These are phyloP conservation scores for Sebastes hopkinsi DNA, from an alignment of 2,797 vertebrate genomes.

Conservation along the genomic window DNA sequence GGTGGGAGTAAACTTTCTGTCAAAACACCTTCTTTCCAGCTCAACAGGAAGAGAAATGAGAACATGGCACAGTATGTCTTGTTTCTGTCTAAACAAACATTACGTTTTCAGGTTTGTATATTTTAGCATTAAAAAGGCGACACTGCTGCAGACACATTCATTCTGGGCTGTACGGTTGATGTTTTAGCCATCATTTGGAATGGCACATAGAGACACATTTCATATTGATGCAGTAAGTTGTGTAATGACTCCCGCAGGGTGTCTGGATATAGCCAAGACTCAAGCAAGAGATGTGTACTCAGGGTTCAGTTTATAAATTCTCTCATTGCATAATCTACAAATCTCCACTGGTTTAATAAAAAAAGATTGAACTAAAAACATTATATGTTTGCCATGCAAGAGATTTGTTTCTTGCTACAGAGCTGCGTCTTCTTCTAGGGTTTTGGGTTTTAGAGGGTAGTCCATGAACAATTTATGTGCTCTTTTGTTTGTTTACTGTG, in stretches of 20 bases:
- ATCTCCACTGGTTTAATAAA: slow-evolving; percentile 25
- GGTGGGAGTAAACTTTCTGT: not conserved
- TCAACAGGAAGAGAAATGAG: slow-evolving; percentile 29
- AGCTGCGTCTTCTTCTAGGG: slow-evolving; percentile 38
- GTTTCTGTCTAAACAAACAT: slow-evolving; percentile 45
- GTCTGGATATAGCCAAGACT: slow-evolving; percentile 17
- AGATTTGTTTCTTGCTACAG: slow-evolving; percentile 37
- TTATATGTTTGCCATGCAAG: slow-evolving; percentile 14
- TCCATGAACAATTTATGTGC: slow-evolving; percentile 77
- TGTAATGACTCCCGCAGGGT: slow-evolving; percentile 6
- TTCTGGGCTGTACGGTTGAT: slow-evolving; percentile 4
- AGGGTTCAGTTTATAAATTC: slow-evolving; percentile 10
- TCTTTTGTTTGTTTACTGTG: slow-evolving; percentile 85
- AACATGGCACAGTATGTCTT: slow-evolving; percentile 35
- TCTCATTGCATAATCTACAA: slow-evolving; percentile 27
- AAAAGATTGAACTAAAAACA: slow-evolving; percentile 3
- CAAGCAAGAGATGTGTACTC: not conserved
- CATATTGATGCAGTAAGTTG: slow-evolving; percentile 4
- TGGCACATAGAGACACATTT: not conserved
- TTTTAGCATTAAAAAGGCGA: slow-evolving; percentile 42
- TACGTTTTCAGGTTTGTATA: slow-evolving; percentile 29
- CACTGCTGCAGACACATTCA: slow-evolving; percentile 30
- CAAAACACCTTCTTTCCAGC: slow-evolving; percentile 20
- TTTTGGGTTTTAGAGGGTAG: slow-evolving; percentile 62
- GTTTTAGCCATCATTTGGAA: slow-evolving; percentile 27